Percentiles rank a stretch among this genome's conserved stretches.
Evolutionary conservation across 2,113 vertebrate species (phyloP).

Genomic region (Phoenicopterus ruber): DNA sequence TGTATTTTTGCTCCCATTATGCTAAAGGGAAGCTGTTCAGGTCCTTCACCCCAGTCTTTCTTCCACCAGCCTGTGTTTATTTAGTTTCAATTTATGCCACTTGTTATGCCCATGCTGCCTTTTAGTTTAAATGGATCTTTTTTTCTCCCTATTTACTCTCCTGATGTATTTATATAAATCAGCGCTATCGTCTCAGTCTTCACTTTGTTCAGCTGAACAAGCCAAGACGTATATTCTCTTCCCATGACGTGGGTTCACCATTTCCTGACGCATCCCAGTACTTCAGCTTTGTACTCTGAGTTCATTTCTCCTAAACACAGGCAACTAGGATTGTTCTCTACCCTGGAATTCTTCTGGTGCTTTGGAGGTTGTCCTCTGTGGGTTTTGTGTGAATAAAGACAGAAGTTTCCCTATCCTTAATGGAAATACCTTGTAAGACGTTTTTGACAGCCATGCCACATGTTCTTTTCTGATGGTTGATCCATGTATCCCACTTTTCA

Average conservation of each 20-base stretch:
- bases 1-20: not conserved
- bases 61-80: not conserved
- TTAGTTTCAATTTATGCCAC: not conserved
- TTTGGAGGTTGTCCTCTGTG: not conserved
- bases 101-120: not conserved
- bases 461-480: not conserved
- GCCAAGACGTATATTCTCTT: not conserved
- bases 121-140: not conserved
- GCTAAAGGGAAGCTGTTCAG: not conserved
- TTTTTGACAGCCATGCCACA: not conserved
- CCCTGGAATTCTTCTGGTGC: not conserved
- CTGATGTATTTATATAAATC: not conserved
- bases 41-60: not conserved
- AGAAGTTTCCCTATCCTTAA: not conserved
- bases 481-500: not conserved
- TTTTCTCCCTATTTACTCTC: not conserved
- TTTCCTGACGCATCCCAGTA: not conserved
- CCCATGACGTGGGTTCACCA: not conserved
- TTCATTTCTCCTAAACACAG: not conserved
- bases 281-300: not conserved
- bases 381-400: not conserved
- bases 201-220: not conserved
- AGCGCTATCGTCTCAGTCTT: not conserved
- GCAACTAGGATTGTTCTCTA: not conserved
- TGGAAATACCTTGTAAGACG: not conserved